Conservation (phyloP, 2,888 invertebrate species). For the Podotricha telesiphe region DNA sequence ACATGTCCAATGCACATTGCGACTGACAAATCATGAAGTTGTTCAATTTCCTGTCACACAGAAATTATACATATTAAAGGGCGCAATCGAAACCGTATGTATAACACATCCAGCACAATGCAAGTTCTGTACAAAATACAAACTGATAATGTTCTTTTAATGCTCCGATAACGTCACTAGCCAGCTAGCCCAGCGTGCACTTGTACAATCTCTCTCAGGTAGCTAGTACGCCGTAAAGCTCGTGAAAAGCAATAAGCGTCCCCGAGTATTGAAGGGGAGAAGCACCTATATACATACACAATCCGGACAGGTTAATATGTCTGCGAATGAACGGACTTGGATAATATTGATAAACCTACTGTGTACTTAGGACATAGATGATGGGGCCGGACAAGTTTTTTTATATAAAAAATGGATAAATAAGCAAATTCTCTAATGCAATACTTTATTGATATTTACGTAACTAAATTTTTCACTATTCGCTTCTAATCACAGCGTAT, state of each 20-base stretch:
- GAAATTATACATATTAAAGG: not conserved
- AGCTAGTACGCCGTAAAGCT: slow-evolving; percentile 42
- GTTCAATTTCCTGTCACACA: too few relatives aligned
- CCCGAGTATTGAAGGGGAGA: slow-evolving; percentile 56
- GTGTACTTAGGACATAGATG: slow-evolving; percentile 9
- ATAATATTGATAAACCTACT: slow-evolving; percentile 16
- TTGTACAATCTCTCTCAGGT: slow-evolving; percentile 36
- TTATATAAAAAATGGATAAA: not conserved
- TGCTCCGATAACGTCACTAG: slow-evolving; percentile 29
- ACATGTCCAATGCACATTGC: not conserved
- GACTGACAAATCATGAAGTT: not conserved
- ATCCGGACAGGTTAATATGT: slow-evolving; percentile 37
- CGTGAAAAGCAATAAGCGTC: slow-evolving; percentile 59
- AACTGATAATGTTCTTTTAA: slow-evolving; percentile 18
- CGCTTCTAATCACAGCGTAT: too few relatives aligned
- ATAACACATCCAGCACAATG: too few relatives aligned
- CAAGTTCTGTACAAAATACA: not conserved
- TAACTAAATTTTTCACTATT: too few relatives aligned
- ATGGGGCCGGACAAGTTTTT: not conserved
- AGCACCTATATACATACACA: slow-evolving; percentile 40
- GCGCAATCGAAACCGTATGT: not conserved
- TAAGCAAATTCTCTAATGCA: not conserved
- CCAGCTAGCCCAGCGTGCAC: slow-evolving; percentile 21
- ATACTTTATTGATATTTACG: too few relatives aligned
- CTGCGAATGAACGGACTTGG: slow-evolving; percentile 30